Conservation (phyloP, 2,888 invertebrate genomes). For the Conomelus anceps region DNA sequence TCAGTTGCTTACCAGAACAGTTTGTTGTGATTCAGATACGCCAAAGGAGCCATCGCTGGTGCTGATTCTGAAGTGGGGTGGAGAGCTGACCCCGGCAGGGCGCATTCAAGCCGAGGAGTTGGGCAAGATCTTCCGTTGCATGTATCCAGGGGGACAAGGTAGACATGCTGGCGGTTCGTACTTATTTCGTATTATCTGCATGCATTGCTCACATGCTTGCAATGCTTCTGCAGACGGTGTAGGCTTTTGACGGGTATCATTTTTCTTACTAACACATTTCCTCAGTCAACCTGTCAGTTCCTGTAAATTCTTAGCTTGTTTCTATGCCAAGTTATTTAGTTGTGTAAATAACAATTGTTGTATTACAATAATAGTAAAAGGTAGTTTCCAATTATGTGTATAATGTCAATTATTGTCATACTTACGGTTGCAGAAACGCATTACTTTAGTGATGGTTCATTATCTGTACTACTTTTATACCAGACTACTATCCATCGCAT, state of each 20-base stretch:
- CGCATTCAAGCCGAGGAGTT: slow-evolving; percentile 95
- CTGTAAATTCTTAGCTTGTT: background rate
- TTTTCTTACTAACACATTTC: background rate
- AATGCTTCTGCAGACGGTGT: background rate
- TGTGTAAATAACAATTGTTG: too few relatives aligned
- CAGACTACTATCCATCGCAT: too few relatives aligned
- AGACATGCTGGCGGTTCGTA: slow-evolving; percentile 48
- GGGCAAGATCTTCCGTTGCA: slow-evolving; percentile 96
- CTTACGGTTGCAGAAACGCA: too few relatives aligned
- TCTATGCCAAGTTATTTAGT: too few relatives aligned
- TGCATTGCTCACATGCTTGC: slow-evolving; percentile 10
- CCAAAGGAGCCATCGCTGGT: slow-evolving; percentile 90
- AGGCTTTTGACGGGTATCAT: background rate
- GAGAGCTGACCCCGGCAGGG: slow-evolving; percentile 96
- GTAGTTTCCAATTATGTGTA: too few relatives aligned
- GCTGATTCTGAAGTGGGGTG: slow-evolving; percentile 98
- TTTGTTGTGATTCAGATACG: slow-evolving; percentile 51
- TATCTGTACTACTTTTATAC: too few relatives aligned
- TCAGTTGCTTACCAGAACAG: background rate
- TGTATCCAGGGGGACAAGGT: slow-evolving; percentile 98
- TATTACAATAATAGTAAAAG: too few relatives aligned
- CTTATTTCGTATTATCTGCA: slow-evolving; percentile 10
- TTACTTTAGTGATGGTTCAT: too few relatives aligned
- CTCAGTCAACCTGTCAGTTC: too few relatives aligned
- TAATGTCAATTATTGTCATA: too few relatives aligned